Evolutionary conservation across 2,797 vertebrate genomes (phyloP).

Genomic region (Acomys russatus): DNA sequence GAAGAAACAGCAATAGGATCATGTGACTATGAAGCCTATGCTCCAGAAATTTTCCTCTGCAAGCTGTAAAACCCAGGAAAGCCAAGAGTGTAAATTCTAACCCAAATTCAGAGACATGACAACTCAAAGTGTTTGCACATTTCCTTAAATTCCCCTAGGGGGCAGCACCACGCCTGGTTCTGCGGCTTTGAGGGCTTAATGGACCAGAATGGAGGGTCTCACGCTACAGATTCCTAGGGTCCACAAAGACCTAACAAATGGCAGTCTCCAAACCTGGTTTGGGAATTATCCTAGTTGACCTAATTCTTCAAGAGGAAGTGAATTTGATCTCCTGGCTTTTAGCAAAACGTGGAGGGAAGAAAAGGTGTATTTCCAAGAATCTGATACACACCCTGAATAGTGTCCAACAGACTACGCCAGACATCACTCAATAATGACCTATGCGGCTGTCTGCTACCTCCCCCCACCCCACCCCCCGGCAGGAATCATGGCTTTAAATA

Average conservation of each 20-base stretch:
- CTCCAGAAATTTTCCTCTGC: background rate
- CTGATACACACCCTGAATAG: background rate
- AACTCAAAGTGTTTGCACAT: background rate
- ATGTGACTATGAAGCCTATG: background rate
- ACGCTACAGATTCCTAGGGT: background rate
- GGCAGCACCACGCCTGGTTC: background rate
- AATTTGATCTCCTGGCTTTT: background rate
- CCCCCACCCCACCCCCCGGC: no score
- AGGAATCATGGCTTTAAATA: background rate
- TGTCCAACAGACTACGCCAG: background rate
- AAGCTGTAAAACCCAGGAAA: background rate
- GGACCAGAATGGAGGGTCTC: background rate
- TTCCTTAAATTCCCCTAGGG: background rate
- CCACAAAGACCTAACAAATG: background rate
- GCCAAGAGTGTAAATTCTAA: background rate
- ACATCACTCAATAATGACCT: background rate
- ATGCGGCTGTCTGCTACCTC: background rate
- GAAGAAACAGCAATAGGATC: background rate
- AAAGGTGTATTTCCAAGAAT: background rate
- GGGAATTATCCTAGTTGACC: background rate
- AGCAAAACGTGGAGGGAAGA: background rate
- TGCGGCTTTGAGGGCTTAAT: background rate
- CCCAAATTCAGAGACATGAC: background rate
- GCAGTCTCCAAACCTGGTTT: background rate
- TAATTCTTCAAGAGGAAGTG: background rate